Conservation (phyloP, 2,113 vertebrate species). For the Oreochromis niloticus region DNA sequence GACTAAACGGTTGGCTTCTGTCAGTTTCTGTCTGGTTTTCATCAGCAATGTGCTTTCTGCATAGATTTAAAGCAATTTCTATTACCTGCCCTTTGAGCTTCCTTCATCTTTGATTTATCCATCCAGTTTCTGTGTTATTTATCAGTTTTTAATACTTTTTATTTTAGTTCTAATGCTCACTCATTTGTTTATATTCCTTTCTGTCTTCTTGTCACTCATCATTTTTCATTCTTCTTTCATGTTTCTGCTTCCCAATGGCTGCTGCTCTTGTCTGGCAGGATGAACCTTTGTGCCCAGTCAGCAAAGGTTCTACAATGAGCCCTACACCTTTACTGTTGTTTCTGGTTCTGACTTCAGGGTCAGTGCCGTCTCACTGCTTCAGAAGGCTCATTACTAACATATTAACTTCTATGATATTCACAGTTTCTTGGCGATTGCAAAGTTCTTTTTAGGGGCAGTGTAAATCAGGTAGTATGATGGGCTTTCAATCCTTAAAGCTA, state of each 20-base stretch:
- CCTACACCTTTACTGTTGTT: conserved; percentile 80
- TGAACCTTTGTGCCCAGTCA: conserved; percentile 86
- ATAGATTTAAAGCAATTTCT: neutral
- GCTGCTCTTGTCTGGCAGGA: conserved; percentile 82
- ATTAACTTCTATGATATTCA: neutral
- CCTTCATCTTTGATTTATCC: neutral
- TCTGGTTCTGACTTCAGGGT: conserved; percentile 65
- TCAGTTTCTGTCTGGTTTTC: conserved; percentile 43
- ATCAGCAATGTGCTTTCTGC: conserved; percentile 55
- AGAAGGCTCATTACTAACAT: neutral
- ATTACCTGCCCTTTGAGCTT: conserved; percentile 64
- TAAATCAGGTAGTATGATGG: neutral
- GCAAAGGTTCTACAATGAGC: conserved; percentile 78
- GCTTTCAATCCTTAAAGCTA: neutral
- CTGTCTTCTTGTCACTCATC: neutral
- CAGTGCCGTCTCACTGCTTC: conserved; percentile 8
- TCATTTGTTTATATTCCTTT: neutral
- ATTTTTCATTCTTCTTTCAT: conserved; percentile 12
- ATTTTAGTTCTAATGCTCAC: neutral
- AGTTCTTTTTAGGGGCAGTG: neutral
- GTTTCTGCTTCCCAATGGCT: conserved; percentile 69
- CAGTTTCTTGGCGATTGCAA: neutral
- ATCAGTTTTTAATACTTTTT: neutral
- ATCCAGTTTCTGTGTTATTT: conserved; percentile 45
- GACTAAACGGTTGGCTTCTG: neutral